phyloP scores from a whole-genome alignment of 92 coral and sea anemone species.

The Parazoanthus atlanticus region DNA sequence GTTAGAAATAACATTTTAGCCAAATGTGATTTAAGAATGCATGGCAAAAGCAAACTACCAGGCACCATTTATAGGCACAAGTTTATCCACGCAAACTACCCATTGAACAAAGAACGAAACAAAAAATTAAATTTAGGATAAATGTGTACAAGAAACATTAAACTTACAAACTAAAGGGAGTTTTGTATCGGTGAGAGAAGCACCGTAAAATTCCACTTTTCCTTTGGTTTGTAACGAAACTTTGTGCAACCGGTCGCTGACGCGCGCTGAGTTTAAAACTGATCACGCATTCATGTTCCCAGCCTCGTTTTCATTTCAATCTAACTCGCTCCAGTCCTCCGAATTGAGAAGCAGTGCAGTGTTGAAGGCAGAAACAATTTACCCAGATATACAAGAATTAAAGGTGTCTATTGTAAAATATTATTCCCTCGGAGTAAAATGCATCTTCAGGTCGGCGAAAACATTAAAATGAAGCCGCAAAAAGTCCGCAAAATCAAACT shows the following conservation, averaged over 20 bases:
- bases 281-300: constrained; percentile 32
- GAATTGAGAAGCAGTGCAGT: no score
- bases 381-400: no score
- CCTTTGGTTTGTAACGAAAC: not conserved
- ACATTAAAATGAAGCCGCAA: no score
- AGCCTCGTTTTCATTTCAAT: constrained; percentile 29
- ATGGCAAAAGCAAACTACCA: not conserved
- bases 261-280: constrained; percentile 17
- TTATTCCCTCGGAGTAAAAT: no score
- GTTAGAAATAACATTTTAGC: not conserved
- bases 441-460: no score
- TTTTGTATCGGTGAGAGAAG: not conserved
- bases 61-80: not conserved
- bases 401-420: no score
- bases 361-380: no score
- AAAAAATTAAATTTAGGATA: not conserved
- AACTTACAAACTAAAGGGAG: not conserved
- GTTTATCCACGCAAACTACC: not conserved
- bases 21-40: not conserved
- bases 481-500: no score
- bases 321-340: constrained; percentile 11
- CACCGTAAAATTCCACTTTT: not conserved
- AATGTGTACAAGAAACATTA: not conserved
- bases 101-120: not conserved
- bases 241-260: not conserved